Conservation (phyloP, 2,113 vertebrate species). For the Oncorhynchus nerka region DNA sequence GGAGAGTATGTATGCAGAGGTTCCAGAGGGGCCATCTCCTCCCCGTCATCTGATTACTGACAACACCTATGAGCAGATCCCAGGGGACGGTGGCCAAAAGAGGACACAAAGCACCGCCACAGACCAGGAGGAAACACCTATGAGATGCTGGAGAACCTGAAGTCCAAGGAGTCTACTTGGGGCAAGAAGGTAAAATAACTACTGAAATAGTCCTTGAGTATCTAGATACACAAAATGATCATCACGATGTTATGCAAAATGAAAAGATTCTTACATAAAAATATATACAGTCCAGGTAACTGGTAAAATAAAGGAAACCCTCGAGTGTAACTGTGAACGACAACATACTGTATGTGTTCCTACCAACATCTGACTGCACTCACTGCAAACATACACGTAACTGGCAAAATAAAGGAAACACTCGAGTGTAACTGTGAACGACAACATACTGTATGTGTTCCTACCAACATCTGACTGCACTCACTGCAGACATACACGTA, state of each 20-base stretch:
- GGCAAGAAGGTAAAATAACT: constrained; percentile 60
- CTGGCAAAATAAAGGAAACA: too few relatives aligned
- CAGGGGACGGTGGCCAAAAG: background rate
- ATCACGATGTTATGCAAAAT: background rate
- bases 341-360: too few relatives aligned
- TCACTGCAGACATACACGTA: too few relatives aligned
- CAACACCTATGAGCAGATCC: constrained; percentile 65
- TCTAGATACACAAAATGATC: background rate
- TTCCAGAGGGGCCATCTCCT: constrained; percentile 29
- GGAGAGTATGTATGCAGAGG: constrained; percentile 56
- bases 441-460: too few relatives aligned
- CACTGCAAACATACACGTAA: too few relatives aligned
- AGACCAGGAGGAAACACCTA: constrained; percentile 52
- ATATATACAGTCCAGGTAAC: too few relatives aligned
- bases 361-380: too few relatives aligned
- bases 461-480: too few relatives aligned
- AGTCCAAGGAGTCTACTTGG: constrained; percentile 49
- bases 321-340: too few relatives aligned
- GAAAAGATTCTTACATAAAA: background rate
- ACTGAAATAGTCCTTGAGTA: background rate
- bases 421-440: too few relatives aligned
- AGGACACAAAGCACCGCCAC: background rate
- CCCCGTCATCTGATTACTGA: constrained; percentile 14
- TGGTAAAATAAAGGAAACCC: too few relatives aligned
- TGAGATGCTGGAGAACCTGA: constrained; percentile 60